Base-by-base conservation (phyloP, 2,888 invertebrate species). In the Acanthosepion esculentum region DNA sequence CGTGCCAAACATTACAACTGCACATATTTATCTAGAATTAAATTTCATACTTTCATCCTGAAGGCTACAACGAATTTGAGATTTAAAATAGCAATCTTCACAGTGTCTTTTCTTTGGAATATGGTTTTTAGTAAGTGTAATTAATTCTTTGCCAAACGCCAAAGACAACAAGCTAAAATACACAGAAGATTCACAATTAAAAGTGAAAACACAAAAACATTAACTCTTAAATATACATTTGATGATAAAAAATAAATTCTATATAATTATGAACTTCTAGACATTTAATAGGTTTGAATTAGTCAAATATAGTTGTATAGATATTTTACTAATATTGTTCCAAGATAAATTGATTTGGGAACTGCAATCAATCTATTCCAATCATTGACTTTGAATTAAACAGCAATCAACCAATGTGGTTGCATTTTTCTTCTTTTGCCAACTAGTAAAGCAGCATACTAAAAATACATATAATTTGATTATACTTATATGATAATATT, bases 1-100 rank as follows among this genome's bases (percentile, higher is more conserved):
- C 78, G 15, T n/a, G 78, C 78, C 78, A 78, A 78, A n/a, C n/a
- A 78, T 78, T 78, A 78, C 78, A 78, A 33, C 78, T 78, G 78
- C n/a, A 78, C 78, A 78, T 78, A 78, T 78, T 78, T 78, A 78
- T 78, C 78, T n/a, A 78, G 78, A 78, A 78, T 78, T 78, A 78
- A 78, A 78, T 78, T 78, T 78, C 78, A 78, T 78, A 78, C 78
- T n/a, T n/a, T n/a, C 78, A 12, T n/a, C n/a, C n/a, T 10, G 29
- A 12, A 78, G n/a, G n/a, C 78, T 78, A n/a, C 5, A 78, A 41
- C 33, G 78, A 78, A 78, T 78, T 78, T 33, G 15, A 78, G 78
- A 78, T n/a, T 78, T n/a, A 33, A 33, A 78, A 78, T 33, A 78
- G 33, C 8, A 78, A 78, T 78, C 78, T 78, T 78, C 78, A 78